Conservation (phyloP, 2,888 invertebrate genomes). For the Agonum fuliginosum region DNA sequence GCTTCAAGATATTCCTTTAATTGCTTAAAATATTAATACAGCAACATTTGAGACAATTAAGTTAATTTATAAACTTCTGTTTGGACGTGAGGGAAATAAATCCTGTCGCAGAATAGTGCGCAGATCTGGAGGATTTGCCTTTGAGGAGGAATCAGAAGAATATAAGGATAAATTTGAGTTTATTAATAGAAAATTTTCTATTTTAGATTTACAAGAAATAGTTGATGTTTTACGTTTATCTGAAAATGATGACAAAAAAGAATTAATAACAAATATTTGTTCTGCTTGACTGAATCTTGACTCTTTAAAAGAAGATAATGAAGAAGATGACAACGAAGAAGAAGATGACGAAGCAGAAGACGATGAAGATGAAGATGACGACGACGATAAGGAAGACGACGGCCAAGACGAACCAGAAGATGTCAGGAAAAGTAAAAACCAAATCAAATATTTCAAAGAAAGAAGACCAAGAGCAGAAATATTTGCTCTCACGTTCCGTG, state of each 20-base stretch:
- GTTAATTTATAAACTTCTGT: slow-evolving; percentile 8
- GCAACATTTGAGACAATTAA: slow-evolving; percentile 9
- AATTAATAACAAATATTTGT: slow-evolving; percentile 26
- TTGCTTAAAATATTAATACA: background rate
- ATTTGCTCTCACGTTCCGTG: background rate
- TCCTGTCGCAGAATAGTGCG: background rate
- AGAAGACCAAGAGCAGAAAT: too few relatives aligned
- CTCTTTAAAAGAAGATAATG: background rate
- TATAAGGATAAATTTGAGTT: slow-evolving; percentile 41
- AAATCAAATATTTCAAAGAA: background rate
- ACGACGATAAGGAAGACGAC: background rate
- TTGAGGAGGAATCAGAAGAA: slow-evolving; percentile 38
- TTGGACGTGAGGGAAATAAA: slow-evolving; percentile 23
- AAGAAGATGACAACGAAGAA: slow-evolving; percentile 16
- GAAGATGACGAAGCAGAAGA: slow-evolving; percentile 24
- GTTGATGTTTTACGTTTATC: slow-evolving; percentile 20
- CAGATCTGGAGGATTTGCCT: slow-evolving; percentile 36
- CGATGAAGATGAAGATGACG: slow-evolving; percentile 25
- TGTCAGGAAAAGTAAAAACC: background rate
- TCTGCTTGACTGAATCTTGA: slow-evolving; percentile 14
- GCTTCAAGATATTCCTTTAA: background rate
- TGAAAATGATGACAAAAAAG: background rate
- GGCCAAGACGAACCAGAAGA: slow-evolving; percentile 16
- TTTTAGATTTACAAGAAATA: slow-evolving; percentile 40
- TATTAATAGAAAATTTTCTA: background rate